Evolutionary conservation across 92 coral and sea anemone species (phyloP).

Genomic region (Desmophyllum pertusum): DNA sequence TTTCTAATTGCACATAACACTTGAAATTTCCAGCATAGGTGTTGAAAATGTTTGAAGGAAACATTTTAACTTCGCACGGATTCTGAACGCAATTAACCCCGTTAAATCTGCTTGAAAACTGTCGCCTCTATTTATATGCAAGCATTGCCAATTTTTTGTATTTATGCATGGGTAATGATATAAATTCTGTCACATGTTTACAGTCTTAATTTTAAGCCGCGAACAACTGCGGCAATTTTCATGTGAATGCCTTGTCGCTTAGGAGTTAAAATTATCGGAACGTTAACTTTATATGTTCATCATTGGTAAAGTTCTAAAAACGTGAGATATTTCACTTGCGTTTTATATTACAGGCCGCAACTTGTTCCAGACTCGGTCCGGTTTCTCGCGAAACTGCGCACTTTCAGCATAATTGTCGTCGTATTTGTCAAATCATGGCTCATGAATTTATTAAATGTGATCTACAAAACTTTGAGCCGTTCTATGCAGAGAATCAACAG

Average conservation of each 20-base stretch:
- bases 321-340: background rate
- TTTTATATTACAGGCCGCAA: background rate
- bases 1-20: slow-evolving; percentile 1
- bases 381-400: too few relatives aligned
- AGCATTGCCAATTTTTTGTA: background rate
- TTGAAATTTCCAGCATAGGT: slow-evolving; percentile 4
- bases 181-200: too few relatives aligned
- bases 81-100: slow-evolving; percentile 5
- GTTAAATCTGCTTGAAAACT: background rate
- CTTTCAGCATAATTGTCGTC: too few relatives aligned
- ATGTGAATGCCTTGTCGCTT: background rate
- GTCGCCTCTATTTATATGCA: slow-evolving; percentile 10
- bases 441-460: too few relatives aligned
- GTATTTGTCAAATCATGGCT: too few relatives aligned
- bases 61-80: background rate
- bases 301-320: background rate
- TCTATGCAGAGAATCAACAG: too few relatives aligned
- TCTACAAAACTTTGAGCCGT: too few relatives aligned
- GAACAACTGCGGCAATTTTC: background rate
- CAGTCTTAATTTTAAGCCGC: too few relatives aligned
- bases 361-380: too few relatives aligned
- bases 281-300: background rate
- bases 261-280: background rate
- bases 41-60: slow-evolving; percentile 14
- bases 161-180: background rate